Percentiles rank a stretch among this genome's conserved stretches.
These are phyloP conservation scores for Triplophysa dalaica DNA, from an alignment of 2,113 vertebrate genomes.

Conservation along the genomic window DNA sequence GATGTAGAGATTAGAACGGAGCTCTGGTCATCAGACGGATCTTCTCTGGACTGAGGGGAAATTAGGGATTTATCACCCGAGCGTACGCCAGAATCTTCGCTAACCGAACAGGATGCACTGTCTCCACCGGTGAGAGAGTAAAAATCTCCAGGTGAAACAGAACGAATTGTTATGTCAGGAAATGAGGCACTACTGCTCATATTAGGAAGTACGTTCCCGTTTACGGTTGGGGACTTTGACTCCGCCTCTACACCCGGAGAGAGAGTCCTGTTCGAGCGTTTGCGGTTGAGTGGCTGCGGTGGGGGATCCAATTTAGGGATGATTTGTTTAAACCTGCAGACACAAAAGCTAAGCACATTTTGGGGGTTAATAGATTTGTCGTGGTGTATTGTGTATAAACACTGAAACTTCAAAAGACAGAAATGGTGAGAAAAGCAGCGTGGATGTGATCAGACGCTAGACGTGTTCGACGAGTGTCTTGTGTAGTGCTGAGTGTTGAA, in stretches of 20 bases:
- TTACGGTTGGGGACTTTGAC: background rate
- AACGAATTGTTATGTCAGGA: conserved; percentile 71
- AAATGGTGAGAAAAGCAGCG: background rate
- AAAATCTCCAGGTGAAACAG: conserved; percentile 71
- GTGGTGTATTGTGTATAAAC: background rate
- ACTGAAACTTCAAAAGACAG: background rate
- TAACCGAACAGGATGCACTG: conserved; percentile 68
- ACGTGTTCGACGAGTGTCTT: background rate
- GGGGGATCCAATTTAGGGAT: conserved; percentile 82
- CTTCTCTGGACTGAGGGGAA: conserved; percentile 59
- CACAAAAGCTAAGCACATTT: background rate
- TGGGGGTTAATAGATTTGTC: background rate
- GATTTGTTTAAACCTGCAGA: conserved; percentile 69
- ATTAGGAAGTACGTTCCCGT: conserved; percentile 55
- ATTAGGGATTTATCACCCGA: conserved; percentile 69
- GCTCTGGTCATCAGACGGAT: conserved; percentile 63
- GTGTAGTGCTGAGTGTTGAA: conserved; percentile 7
- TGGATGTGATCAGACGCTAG: no score
- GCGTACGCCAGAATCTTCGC: conserved; percentile 71
- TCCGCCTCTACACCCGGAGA: conserved; percentile 70
- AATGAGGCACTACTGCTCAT: conserved; percentile 69
- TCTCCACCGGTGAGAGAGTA: conserved; percentile 69
- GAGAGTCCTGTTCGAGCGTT: conserved; percentile 77
- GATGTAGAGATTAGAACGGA: conserved; percentile 66
- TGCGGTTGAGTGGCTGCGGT: conserved; percentile 73